Base-by-base conservation (phyloP, 2,113 vertebrate species). In the Pachycephala philippinensis region DNA sequence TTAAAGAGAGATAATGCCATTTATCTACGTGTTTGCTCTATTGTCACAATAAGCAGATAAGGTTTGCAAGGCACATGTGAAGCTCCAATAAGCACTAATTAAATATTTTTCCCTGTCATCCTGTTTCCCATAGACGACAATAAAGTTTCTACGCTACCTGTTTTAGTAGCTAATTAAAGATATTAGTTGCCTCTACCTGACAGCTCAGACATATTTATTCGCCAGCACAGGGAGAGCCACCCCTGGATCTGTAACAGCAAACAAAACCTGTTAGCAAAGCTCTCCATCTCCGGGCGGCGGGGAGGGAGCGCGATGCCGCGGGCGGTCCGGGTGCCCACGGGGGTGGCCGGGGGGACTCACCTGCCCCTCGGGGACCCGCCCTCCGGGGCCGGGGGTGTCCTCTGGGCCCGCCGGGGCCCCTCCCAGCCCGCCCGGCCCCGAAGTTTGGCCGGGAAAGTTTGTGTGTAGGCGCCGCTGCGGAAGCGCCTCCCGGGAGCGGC, bases 401-500 rank as follows among this genome's bases (percentile, higher is more conserved):
- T 13, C n/a, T n/a, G n/a, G n/a, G n/a, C n/a, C 18, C 31, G 15
- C 49, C 52, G 10, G 76, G 22, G 30, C 74, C 7, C 35, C 68
- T 40, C 70, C 13, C 31, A 45, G 30, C 44, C 12, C 54, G 19
- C 28, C 30, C 53, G 13, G 54, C 49, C 40, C 47, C 19, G 3
- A 84, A 96, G 81, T 96, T 96, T 65, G 17, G 27, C 40, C 3
- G 61, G 24, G 30, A 60, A 95, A 96, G 30, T 96, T 96, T 61
- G 68, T 0, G 53, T 9, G 37, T 2, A 6, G 44, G 59, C 27
- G 39, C 44, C 3, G 77, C 66, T 4, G n/a, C 45, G 6, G 79
- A 22, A 45, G n/a, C 21, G 33, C 14, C 23, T 87, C 47, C 40
- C 56, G 11, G 42, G 42, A 33, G 66, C 37, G 31, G 10, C 42